Base-by-base conservation (phyloP, 2,888 invertebrate genomes). In the Entomobrya proxima region DNA sequence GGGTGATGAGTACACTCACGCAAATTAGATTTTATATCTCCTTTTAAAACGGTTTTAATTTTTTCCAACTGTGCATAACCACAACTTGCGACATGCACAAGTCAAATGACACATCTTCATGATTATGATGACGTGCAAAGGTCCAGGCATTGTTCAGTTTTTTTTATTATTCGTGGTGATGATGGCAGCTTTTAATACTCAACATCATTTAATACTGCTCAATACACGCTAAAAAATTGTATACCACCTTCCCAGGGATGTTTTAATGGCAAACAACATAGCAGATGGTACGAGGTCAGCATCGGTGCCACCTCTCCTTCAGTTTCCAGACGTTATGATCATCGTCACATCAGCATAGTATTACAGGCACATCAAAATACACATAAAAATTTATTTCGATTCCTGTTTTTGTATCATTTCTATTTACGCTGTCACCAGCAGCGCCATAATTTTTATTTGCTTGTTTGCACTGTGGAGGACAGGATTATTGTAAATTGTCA, bases 381-480 rank as follows among this genome's bases (percentile, higher is more conserved):
- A 44, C 72, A 75, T 52, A 74, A 74, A 74, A 52, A 24, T 55
- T 55, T 72, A 67, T 67, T 67, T 67, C 64, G 5, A 64, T 64
- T 69, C 44, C 2, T 27, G 11, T 55, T 69, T 75, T 47, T 72
- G 72, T 30, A 72, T 47, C 72, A 72, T 72, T 75, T 75, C 75
- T 55, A 55, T 75, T 75, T 75, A 75, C 32, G 18, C 74, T 75
- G 75, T 75, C 75, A 75, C 72, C 47, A 32, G 35, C 37, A n/a
- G 30, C 61, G 15, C 47, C 44, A 27, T 69, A 69, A 69, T 69
- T 69, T 74, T 24, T 75, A 52, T 35, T 37, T 52, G 37, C 52
- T 37, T 79, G 78, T 64, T 79, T 79, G 64, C 67, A 24, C 50
- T 79, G 78, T 79, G 78, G 78, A 79, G 78, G 78, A 58, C 77